Percentiles rank a stretch among this genome's conserved stretches.
Evolutionary conservation across 2,113 vertebrate species (phyloP).

Genomic region (Tenrec ecaudatus): DNA sequence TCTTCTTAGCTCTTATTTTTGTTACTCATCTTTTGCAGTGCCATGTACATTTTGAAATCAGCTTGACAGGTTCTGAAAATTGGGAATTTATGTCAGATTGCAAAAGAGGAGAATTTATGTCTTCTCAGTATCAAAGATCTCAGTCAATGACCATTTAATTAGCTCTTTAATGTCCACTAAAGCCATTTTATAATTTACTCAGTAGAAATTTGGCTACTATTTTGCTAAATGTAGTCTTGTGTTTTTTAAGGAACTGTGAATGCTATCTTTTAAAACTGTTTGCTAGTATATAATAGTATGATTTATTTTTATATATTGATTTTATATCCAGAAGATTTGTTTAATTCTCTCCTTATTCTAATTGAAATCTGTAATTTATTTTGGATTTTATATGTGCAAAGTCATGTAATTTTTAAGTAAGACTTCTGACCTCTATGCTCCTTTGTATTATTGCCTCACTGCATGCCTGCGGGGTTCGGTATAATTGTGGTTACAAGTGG

Average conservation of each 20-base stretch:
- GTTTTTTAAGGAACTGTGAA: neutral
- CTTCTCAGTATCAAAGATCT: neutral
- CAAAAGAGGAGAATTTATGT: neutral
- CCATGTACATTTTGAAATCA: neutral
- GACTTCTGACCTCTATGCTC: neutral
- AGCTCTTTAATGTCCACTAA: neutral
- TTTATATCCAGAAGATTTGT: slow-evolving; percentile 17
- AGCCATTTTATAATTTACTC: neutral
- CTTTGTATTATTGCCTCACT: neutral
- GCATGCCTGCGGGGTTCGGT: neutral
- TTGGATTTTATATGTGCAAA: neutral
- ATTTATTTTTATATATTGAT: neutral
- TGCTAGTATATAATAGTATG: neutral
- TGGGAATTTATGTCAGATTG: neutral
- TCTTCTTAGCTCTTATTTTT: neutral
- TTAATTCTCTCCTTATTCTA: neutral
- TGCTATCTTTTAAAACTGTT: neutral
- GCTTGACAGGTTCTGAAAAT: neutral
- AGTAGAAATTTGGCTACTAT: neutral
- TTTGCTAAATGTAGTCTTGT: neutral
- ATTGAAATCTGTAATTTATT: slow-evolving; percentile 9
- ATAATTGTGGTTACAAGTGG: neutral
- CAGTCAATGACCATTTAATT: neutral
- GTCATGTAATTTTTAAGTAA: neutral
- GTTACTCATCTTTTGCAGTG: neutral